Evolutionary conservation across 2,888 invertebrate genomes (phyloP).

Genomic region (Deilephila porcellus): DNA sequence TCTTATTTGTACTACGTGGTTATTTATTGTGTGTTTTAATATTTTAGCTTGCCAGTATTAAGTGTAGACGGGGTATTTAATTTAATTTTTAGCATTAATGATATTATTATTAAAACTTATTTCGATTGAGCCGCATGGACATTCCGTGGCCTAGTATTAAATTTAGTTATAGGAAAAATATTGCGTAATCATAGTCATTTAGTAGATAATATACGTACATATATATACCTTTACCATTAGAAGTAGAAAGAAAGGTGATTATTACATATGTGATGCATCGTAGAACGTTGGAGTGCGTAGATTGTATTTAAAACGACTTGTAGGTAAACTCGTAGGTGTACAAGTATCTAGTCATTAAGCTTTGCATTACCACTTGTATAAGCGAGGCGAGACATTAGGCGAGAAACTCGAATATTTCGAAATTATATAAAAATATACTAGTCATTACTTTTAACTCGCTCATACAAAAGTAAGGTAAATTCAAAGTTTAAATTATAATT

Average conservation of each 20-base stretch:
- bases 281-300: conserved; percentile 63
- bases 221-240: conserved; percentile 51
- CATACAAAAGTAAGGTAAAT: conserved; percentile 12
- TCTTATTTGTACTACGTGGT: background rate
- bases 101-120: background rate
- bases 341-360: conserved; percentile 15
- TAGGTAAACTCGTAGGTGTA: conserved; percentile 28
- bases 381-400: conserved; percentile 38
- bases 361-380: conserved; percentile 59
- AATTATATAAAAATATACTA: conserved; percentile 10
- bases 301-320: conserved; percentile 35
- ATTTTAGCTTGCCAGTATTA: conserved; percentile 7
- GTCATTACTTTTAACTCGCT: conserved; percentile 24
- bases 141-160: conserved; percentile 4
- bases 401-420: background rate
- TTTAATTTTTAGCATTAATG: background rate
- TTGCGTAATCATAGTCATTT: conserved; percentile 50
- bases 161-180: conserved; percentile 36
- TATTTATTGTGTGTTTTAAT: background rate
- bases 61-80: background rate
- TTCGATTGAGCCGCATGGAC: background rate
- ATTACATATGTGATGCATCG: conserved; percentile 69
- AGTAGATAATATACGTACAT: conserved; percentile 38
- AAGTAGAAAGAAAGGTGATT: conserved; percentile 69
- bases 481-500: background rate